Base-by-base conservation (phyloP, 64 coral and sea anemone species). In the Montipora efflorescens region DNA sequence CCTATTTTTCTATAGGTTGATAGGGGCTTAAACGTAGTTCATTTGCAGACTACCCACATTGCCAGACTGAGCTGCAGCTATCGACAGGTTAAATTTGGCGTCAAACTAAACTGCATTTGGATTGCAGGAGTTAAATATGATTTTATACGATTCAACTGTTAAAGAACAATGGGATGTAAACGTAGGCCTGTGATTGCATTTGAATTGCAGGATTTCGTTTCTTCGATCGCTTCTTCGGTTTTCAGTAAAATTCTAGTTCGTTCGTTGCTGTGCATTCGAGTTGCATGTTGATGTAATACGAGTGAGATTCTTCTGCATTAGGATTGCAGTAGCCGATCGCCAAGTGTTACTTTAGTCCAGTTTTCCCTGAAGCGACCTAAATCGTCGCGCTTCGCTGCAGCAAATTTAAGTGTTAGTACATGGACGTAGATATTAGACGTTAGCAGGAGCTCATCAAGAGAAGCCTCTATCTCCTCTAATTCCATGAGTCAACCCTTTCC, bases 241-340 rank as follows among this genome's bases (percentile, higher is more conserved):
- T 8, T 11, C 53, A 11, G 11, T 57, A 8, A 64, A 15, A 64
- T 18, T 78, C 47, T 46, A 0, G 15, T 5, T 49, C 13, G 45
- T 78, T 11, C 36, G n/a, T 86, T 86, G 43, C 36, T 18, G 28
- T 86, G 82, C 82, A 86, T 86, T 86, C 47, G 82, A 72, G 73
- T 86, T 86, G 82, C 82, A 73, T 66, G 8, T 64, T 64, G 61
- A 64, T 50, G 8, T 8, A 48, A 48, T 2, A 25, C 58, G 7
- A 50, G 62, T 86, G 44, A 10, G 0, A 51, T 47, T 48, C 18
- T 68, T 21, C 82, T 86, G 82, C 82, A 86, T 86, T 86, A 86
- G 82, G 68, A 86, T 86, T 86, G 82, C 82, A 86, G 82, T 70
- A 43, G 62, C 19, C 36, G 68, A 43, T 12, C 6, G 53, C 9